Percentiles rank a stretch among this genome's conserved stretches.
These are phyloP conservation scores for Tenthredo livida DNA, from an alignment of 2,888 invertebrate genomes.

Conservation along the genomic window DNA sequence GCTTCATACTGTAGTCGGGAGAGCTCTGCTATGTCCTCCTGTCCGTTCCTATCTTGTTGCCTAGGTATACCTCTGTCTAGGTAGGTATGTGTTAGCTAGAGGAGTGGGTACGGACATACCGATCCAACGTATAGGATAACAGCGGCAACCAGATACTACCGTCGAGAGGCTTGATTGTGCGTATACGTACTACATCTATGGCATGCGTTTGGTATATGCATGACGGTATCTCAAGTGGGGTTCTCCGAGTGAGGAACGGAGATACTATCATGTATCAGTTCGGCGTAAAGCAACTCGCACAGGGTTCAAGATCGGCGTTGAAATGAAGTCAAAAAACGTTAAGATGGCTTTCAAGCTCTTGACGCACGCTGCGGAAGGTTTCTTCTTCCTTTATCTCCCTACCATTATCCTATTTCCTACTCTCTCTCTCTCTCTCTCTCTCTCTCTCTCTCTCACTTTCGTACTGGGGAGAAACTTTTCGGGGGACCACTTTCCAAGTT, in stretches of 20 bases:
- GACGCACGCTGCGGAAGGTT: conserved; percentile 34
- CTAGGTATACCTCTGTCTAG: not conserved
- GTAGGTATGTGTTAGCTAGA: not conserved
- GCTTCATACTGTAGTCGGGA: conserved; percentile 37
- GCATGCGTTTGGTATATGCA: not conserved
- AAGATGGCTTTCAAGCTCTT: conserved; percentile 46
- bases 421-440: not conserved
- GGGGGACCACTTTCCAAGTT: conserved; percentile 48
- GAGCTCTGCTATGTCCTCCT: conserved; percentile 27
- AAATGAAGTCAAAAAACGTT: conserved; percentile 38
- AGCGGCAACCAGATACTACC: not conserved
- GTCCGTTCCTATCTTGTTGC: conserved; percentile 36
- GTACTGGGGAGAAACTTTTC: not conserved
- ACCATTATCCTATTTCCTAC: not conserved
- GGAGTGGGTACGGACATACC: not conserved
- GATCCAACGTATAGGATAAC: conserved; percentile 3
- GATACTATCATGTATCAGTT: conserved; percentile 12
- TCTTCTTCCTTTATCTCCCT: conserved; percentile 26
- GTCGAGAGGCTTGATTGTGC: not conserved
- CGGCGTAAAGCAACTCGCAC: not conserved
- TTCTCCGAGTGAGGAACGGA: not conserved
- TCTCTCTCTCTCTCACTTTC: not conserved
- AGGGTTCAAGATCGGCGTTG: conserved; percentile 21
- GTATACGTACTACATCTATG: not conserved
- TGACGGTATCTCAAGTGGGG: not conserved